phyloP scores from a whole-genome alignment of 1,140 invertebrate species.

The Cepaea nemoralis region DNA sequence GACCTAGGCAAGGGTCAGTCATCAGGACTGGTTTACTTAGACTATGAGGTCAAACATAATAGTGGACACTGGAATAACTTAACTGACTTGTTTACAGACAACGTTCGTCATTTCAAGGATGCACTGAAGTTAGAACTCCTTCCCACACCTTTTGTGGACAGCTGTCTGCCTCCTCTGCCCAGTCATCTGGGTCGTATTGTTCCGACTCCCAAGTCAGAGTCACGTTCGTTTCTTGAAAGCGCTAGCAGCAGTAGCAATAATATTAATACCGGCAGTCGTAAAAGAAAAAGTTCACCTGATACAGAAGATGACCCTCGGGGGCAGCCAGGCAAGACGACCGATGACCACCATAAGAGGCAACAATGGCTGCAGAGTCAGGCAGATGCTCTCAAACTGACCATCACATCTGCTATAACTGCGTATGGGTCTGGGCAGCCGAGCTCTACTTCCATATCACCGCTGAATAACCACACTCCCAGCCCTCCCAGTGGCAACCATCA shows the following conservation, averaged over 20 bases:
- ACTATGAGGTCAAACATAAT: conserved; percentile 71
- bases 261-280: conserved; percentile 44
- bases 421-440: conserved; percentile 59
- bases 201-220: conserved; percentile 11
- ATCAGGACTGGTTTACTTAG: conserved; percentile 69
- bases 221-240: conserved; percentile 37
- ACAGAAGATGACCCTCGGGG: conserved; percentile 56
- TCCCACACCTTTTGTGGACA: conserved; percentile 70
- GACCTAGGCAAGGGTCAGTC: conserved; percentile 67
- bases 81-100: conserved; percentile 67
- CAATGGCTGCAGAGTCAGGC: conserved; percentile 70
- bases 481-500: conserved; percentile 55
- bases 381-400: conserved; percentile 68
- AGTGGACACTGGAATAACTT: conserved; percentile 68
- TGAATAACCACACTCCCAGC: conserved; percentile 62
- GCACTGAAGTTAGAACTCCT: conserved; percentile 66
- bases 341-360: conserved; percentile 63
- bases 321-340: conserved; percentile 43
- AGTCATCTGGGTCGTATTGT: conserved; percentile 40
- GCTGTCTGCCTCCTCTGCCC: conserved; percentile 62
- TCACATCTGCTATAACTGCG: conserved; percentile 49
- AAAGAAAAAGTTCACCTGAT: conserved; percentile 66
- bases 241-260: background rate
- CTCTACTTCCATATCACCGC: conserved; percentile 65
- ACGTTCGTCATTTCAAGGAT: conserved; percentile 68